Conservation (phyloP, 53 echinoderm and acorn worm species). For the Mesocentrotus franciscanus region DNA sequence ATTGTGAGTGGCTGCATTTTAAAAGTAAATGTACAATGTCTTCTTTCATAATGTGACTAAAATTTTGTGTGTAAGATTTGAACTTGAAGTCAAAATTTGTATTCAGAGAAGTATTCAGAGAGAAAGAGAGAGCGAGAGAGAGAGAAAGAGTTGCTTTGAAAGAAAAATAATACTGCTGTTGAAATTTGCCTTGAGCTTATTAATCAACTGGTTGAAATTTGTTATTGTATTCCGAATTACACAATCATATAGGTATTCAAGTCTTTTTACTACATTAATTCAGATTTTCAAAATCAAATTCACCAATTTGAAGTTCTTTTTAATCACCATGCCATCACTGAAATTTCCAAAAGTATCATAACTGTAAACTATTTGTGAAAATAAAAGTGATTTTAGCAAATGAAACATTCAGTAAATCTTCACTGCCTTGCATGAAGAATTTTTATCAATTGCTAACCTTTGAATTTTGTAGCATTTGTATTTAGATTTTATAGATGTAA, state of each 20-base stretch:
- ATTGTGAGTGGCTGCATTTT: slow-evolving; percentile 19
- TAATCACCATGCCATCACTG: not conserved
- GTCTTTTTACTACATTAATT: not conserved
- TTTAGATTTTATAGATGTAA: not conserved
- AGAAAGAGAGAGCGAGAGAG: not conserved
- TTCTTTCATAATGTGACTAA: slow-evolving; percentile 26
- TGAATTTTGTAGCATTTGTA: not conserved
- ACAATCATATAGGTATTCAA: slow-evolving; percentile 23
- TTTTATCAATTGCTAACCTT: not conserved
- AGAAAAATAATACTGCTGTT: not conserved
- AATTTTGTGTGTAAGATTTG: not conserved
- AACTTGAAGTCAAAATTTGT: too few relatives aligned
- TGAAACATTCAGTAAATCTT: not conserved
- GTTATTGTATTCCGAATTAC: not conserved
- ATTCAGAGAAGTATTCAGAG: not conserved
- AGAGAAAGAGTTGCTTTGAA: not conserved
- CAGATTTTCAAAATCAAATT: not conserved
- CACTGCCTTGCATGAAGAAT: not conserved
- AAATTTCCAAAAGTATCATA: not conserved
- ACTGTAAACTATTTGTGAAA: not conserved
- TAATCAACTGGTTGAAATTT: not conserved
- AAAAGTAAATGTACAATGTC: not conserved
- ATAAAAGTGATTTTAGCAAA: not conserved
- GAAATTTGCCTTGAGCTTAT: too few relatives aligned
- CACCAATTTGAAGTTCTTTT: not conserved